Percentiles rank a stretch among this genome's conserved stretches.
These are phyloP conservation scores for Acleris holmiana DNA, from an alignment of 2,888 invertebrate genomes.

Conservation along the genomic window DNA sequence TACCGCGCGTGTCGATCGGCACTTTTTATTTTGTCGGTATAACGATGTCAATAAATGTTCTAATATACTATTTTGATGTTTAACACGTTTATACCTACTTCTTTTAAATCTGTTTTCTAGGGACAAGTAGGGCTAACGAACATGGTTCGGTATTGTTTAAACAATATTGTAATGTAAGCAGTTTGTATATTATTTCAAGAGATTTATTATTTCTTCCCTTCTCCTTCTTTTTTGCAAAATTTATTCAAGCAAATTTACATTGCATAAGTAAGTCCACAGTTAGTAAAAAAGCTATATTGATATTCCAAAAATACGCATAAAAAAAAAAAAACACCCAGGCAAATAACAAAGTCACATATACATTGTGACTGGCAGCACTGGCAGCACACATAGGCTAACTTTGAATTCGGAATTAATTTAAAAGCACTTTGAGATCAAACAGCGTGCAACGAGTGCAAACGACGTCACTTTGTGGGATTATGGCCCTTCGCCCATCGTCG, in stretches of 20 bases:
- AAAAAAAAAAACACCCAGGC: no score
- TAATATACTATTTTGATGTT: background rate
- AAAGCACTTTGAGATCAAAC: conserved; percentile 35
- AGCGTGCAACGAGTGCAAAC: conserved; percentile 32
- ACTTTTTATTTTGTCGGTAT: conserved; percentile 5
- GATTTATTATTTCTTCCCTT: no score
- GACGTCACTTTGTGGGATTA: conserved; percentile 36
- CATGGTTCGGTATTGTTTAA: no score
- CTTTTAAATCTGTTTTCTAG: no score
- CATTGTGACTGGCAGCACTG: conserved; percentile 27
- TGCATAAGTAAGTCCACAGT: no score
- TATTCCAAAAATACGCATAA: background rate
- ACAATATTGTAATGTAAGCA: no score
- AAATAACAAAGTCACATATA: conserved; percentile 15
- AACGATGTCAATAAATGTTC: conserved; percentile 12
- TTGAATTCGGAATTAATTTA: conserved; percentile 37
- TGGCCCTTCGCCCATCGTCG: conserved; percentile 30
- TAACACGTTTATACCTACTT: no score
- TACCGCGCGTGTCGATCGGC: conserved; percentile 10
- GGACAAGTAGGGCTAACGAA: no score
- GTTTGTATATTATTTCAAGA: no score
- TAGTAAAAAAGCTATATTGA: background rate
- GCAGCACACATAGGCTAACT: conserved; percentile 17
- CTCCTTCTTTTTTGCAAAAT: no score
- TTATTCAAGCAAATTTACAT: no score